Evolutionary conservation across 2,113 vertebrate species (phyloP), one percentile per base, ranked within the genome.

Genomic region (Perccottus glenii): DNA sequence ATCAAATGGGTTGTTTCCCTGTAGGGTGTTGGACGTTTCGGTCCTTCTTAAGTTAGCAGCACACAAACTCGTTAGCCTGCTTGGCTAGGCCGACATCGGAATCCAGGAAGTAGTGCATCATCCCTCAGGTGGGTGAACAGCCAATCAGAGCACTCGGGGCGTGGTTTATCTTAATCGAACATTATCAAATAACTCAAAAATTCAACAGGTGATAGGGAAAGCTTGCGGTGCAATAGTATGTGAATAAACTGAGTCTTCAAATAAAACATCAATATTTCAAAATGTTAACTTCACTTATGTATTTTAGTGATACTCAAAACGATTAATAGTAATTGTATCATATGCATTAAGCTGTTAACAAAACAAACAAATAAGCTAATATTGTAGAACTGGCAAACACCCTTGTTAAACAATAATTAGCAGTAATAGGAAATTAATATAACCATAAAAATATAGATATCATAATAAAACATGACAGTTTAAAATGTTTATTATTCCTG

Each of bases 61-160:
- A 86, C 87, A 76, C 77, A 78, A 46, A 64, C 55, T 56, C 56
- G 63, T 73, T 87, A 87, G 87, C 85, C 84, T 61, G 33, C 51
- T 60, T 32, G 15, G 72, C 83, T 87, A 91, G 90, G 88, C 88
- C 88, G 81, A 87, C 73, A 50, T 83, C 79, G 84, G 87, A 91
- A 90, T 88, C 87, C 90, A 87, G 90, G 90, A 91, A 91, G 40
- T 80, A 19, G n/a, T 47, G 36, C 6, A 55, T 63, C 36, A 63
- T 62, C 40, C 44, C 77, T 73, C 86, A 88, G 80, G 73, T 91
- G 85, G 77, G 33, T 0, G 36, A 43, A 1, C 59, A 79, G 32
- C 90, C 88, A 90, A 88, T 90, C 83, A 88, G 77, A 75, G 49
- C 1, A 0, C 2, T 36, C 16, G 14, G 6, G 76, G 85, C 4